phyloP scores from a whole-genome alignment of 2,113 vertebrate genomes.

The Hydropotes inermis region DNA sequence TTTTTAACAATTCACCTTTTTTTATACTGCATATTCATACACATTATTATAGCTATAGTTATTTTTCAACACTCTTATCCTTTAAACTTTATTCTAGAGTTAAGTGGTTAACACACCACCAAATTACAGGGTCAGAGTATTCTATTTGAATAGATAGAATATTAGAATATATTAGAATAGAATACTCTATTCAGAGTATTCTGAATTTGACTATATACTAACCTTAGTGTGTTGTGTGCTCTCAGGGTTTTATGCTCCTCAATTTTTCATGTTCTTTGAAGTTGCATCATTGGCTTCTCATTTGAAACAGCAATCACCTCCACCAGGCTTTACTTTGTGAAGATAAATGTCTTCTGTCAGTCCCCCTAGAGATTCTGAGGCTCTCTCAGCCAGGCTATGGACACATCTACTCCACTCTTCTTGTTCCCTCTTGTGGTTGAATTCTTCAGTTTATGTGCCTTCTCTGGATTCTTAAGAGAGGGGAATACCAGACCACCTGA shows the following conservation, averaged over 20 bases:
- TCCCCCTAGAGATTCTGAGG: too few species aligned
- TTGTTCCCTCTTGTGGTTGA: slow-evolving; percentile 1
- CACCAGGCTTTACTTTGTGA: not conserved
- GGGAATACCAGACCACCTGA: not conserved
- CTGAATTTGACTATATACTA: not conserved
- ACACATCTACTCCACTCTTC: not conserved
- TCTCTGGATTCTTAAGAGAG: not conserved
- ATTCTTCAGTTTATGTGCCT: not conserved
- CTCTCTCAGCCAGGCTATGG: not conserved
- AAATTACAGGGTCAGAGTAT: not conserved
- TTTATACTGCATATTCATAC: not conserved
- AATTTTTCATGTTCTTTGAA: not conserved
- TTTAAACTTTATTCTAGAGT: not conserved
- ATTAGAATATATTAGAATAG: too few species aligned
- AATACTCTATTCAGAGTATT: not conserved
- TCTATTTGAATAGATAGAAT: not conserved
- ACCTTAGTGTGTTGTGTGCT: not conserved
- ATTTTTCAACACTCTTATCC: not conserved
- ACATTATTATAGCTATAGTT: not conserved
- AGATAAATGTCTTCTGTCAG: not conserved
- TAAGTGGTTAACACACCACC: not conserved
- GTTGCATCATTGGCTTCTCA: not conserved
- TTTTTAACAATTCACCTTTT: not conserved
- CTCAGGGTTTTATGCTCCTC: not conserved
- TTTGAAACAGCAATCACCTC: not conserved